Evolutionary conservation across 1,140 invertebrate species (phyloP), one percentile per base, ranked within the genome.

Genomic region (Acromyrmex echinatior): DNA sequence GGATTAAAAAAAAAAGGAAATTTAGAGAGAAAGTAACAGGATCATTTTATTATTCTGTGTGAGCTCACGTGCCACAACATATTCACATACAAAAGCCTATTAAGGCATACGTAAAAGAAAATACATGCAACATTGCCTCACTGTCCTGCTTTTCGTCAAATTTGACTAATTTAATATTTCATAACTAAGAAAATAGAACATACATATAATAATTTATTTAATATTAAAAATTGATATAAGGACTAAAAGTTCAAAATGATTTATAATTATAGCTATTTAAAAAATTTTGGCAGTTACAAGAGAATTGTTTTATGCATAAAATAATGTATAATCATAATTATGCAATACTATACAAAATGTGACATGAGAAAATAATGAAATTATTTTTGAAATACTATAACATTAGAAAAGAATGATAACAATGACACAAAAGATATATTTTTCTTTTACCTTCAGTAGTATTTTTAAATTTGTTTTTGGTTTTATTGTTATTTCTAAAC

Each of bases 31-130:
- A n/a, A 70, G 7, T 12, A 66, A 66, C 5, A 81, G 51, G 31
- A 7, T 80, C 3, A 35, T 80, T 56, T 80, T 80, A 80, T 80
- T 80, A 81, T 70, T 1, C 16, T 39, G 31, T 39, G 49, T 39
- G n/a, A 39, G 21, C n/a, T 18, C 14, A 18, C n/a, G 45, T 25
- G 25, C 25, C 25, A 25, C 39, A 63, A 78, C 35, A 53, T n/a
- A n/a, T 10, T 80, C 49, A 35, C 45, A 70, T 53, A 39, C 14
- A 18, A 53, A 80, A 68, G 68, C 28, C 28, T 70, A 70, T 80
- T 68, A 80, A 21, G 63, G 35, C 63, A 2, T 14, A 16, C 35
- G 10, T 70, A 70, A 56, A 70, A 1, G 4, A 49, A 63, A 65
- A 49, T 79, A 70, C 25, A n/a, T 80, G n/a, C 25, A 21, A 28